Evolutionary conservation across 2,888 invertebrate species (phyloP).

Genomic region (Cheiracanthium punctorium): DNA sequence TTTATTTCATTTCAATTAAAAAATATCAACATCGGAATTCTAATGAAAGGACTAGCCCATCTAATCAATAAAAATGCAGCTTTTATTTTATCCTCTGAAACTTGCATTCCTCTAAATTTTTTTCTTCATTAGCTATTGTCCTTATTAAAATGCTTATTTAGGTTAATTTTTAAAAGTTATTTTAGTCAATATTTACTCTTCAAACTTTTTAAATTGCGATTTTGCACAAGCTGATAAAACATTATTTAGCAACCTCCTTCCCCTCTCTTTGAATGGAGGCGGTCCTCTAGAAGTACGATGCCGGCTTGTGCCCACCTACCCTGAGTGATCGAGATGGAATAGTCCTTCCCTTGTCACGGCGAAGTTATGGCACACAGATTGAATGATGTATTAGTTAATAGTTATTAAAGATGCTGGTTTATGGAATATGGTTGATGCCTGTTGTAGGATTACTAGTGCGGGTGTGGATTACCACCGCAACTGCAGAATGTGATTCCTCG

Average conservation of each 20-base stretch:
- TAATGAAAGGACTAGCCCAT: not conserved
- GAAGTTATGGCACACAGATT: constrained; percentile 51
- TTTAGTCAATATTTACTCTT: constrained; percentile 31
- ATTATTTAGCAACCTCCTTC: constrained; percentile 51
- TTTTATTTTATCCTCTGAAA: not conserved
- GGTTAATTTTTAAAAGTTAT: not conserved
- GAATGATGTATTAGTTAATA: constrained; percentile 62
- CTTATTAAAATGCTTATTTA: not conserved
- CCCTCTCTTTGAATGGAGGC: constrained; percentile 34
- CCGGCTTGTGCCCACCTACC: constrained; percentile 52
- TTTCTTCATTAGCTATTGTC: not conserved
- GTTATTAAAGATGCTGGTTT: constrained; percentile 28
- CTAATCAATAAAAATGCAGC: constrained; percentile 4
- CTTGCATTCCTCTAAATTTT: not conserved
- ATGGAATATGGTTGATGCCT: not conserved
- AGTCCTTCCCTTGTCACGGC: constrained; percentile 66
- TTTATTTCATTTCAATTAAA: too few relatives aligned
- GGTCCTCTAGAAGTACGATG: constrained; percentile 60
- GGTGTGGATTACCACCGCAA: constrained; percentile 5
- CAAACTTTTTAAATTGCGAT: constrained; percentile 41
- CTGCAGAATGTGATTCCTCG: not conserved
- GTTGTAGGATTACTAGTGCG: not conserved
- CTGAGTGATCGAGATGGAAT: constrained; percentile 54
- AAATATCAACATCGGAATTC: not conserved
- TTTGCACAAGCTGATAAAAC: constrained; percentile 46